Evolutionary conservation across 2,888 invertebrate genomes (phyloP).

Genomic region (Sabatieria punctata): DNA sequence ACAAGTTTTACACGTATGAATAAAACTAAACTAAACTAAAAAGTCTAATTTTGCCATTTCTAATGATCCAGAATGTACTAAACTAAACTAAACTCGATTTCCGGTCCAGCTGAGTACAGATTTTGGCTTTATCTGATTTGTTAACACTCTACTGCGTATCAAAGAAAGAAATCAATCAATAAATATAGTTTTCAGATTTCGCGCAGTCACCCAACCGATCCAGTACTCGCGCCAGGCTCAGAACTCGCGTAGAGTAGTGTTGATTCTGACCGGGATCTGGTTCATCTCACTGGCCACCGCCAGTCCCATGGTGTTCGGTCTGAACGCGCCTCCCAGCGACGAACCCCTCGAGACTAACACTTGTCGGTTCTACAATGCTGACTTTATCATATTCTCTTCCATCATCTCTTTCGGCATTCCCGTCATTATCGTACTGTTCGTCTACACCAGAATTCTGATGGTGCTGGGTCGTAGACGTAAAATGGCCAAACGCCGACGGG

Average conservation of each 20-base stretch:
- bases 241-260: conserved; percentile 65
- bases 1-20: too few species aligned
- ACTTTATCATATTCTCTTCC: conserved; percentile 38
- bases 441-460: conserved; percentile 35
- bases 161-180: not conserved
- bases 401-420: conserved; percentile 35
- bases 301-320: conserved; percentile 78
- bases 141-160: too few species aligned
- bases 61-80: too few species aligned
- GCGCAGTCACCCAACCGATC: conserved; percentile 95
- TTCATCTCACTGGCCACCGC: conserved; percentile 85
- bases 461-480: conserved; percentile 22
- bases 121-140: too few species aligned
- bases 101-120: too few species aligned
- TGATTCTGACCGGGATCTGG: conserved; percentile 89
- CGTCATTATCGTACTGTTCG: conserved; percentile 36
- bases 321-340: conserved; percentile 78
- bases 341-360: conserved; percentile 2
- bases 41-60: too few species aligned
- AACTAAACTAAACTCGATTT: too few species aligned
- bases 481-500: conserved; percentile 24
- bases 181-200: conserved; percentile 52
- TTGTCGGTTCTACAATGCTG: conserved; percentile 39
- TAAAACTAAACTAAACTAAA: too few species aligned
- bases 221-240: conserved; percentile 97